phyloP scores from a whole-genome alignment of 2,888 invertebrate genomes.

The Heliconius sara region DNA sequence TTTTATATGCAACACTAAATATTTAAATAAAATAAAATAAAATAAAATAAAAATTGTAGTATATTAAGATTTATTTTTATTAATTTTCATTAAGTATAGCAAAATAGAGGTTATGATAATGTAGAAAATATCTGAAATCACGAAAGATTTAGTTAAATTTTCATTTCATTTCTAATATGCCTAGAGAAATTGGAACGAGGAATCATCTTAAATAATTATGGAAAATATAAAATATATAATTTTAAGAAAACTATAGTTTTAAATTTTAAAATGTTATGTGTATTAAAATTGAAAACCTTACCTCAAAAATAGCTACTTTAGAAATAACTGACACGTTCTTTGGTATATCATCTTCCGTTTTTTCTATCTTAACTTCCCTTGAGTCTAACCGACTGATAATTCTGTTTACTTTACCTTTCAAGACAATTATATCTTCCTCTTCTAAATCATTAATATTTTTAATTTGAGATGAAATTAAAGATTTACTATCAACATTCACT shows the following conservation, averaged over 20 bases:
- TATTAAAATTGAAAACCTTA: constrained; percentile 50
- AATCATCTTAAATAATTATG: no score
- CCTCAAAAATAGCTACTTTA: constrained; percentile 76
- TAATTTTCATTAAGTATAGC: no score
- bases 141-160: no score
- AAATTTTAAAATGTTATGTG: no score
- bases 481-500: constrained; percentile 5
- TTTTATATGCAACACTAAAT: background rate
- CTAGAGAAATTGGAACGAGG: no score
- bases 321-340: constrained; percentile 65
- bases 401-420: constrained; percentile 65
- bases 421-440: constrained; percentile 54
- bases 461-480: constrained; percentile 22
- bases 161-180: no score
- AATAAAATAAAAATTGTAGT: background rate
- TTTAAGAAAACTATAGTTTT: no score
- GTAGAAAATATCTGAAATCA: no score
- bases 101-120: no score
- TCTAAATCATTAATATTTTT: constrained; percentile 39
- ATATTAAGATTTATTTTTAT: no score
- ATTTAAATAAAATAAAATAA: background rate
- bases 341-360: constrained; percentile 55
- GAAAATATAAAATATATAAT: no score
- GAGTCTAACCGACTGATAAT: constrained; percentile 56
- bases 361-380: constrained; percentile 46